A percentile compares a stretch with the other conserved stretches of the same genome.
phyloP scores from a whole-genome alignment of 64 coral and sea anemone genomes.

The Montipora efflorescens region DNA sequence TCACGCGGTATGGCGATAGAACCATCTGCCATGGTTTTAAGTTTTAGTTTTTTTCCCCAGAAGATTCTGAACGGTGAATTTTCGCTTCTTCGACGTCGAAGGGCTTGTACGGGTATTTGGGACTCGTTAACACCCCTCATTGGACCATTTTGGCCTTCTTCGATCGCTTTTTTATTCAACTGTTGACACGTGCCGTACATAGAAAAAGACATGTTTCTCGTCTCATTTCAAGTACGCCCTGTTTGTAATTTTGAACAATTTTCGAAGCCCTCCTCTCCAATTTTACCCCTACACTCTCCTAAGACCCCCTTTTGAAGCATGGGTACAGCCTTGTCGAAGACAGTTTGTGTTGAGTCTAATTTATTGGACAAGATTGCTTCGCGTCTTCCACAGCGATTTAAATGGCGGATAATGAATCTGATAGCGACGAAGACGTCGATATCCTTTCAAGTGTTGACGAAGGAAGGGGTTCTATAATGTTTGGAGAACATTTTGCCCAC shows the following conservation, averaged over 20 bases:
- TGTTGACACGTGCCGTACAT: constrained; percentile 3
- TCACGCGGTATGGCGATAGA: constrained; percentile 24
- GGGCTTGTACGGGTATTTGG: constrained; percentile 23
- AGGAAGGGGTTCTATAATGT: constrained; percentile 37
- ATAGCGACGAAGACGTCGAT: constrained; percentile 81
- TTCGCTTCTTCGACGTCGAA: constrained; percentile 46
- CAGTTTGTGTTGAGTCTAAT: not conserved
- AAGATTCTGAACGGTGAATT: constrained; percentile 25
- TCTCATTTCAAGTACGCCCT: constrained; percentile 23
- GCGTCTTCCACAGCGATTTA: constrained; percentile 39
- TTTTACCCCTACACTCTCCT: not conserved
- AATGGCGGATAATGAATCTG: constrained; percentile 74
- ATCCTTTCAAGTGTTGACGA: constrained; percentile 67
- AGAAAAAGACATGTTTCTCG: not conserved
- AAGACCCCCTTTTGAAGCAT: constrained; percentile 33
- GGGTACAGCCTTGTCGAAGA: constrained; percentile 13
- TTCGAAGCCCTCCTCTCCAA: not conserved
- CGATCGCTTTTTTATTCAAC: not conserved
- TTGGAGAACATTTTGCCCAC: constrained; percentile 32
- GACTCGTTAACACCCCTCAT: not conserved
- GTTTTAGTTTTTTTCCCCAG: constrained; percentile 36
- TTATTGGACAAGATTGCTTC: constrained; percentile 24
- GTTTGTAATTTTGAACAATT: constrained; percentile 30
- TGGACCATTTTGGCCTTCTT: not conserved
- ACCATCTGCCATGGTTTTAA: constrained; percentile 30